Evolutionary conservation across 2,113 vertebrate genomes (phyloP).

Genomic region (Neoarius graeffei): DNA sequence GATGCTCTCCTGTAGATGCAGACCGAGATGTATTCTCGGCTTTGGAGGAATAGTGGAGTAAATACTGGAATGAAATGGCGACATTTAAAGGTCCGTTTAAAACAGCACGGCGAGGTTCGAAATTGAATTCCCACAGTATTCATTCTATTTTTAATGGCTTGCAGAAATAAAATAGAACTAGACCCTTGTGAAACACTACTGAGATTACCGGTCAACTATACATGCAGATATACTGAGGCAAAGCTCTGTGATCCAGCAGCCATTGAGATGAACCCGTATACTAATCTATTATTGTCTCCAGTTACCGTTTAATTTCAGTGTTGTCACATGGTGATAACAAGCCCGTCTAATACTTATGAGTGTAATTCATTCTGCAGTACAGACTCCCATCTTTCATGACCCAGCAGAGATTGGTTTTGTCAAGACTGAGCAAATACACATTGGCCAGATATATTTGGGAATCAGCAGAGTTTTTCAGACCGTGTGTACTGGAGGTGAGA

Average conservation of each 20-base stretch:
- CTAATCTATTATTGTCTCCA: not conserved
- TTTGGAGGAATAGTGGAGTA: not conserved
- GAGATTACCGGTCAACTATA: not conserved
- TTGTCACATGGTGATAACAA: not conserved
- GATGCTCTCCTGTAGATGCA: not conserved
- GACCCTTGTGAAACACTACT: not conserved
- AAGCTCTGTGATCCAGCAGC: not conserved
- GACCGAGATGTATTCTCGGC: not conserved
- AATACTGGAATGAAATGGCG: not conserved
- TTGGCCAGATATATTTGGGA: conserved; percentile 4
- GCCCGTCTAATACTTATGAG: not conserved
- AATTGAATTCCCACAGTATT: not conserved
- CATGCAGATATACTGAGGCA: not conserved
- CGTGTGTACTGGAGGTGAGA: not conserved
- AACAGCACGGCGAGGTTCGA: not conserved
- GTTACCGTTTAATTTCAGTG: not conserved
- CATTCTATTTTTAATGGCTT: not conserved
- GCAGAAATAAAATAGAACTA: not conserved
- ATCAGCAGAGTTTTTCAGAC: not conserved
- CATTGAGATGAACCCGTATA: not conserved
- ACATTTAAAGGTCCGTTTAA: not conserved
- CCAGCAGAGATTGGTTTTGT: not conserved
- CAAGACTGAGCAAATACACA: not conserved
- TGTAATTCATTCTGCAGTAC: conserved; percentile 5
- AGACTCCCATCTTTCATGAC: not conserved